Conservation (phyloP, 2,113 vertebrate species). For the Oreochromis aureus region DNA sequence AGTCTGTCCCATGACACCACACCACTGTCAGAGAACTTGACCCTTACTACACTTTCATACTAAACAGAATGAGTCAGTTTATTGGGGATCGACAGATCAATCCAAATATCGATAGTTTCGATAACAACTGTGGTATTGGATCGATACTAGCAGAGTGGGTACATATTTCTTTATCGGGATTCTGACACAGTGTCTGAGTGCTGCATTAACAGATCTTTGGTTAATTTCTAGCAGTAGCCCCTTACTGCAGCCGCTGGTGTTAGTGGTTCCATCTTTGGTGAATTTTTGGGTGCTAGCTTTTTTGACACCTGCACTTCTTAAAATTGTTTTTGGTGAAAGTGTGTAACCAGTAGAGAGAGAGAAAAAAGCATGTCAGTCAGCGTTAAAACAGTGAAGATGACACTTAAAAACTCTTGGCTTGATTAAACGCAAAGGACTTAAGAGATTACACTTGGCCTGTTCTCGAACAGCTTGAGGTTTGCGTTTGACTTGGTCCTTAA, state of each 20-base stretch:
- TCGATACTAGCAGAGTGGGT: fast-evolving
- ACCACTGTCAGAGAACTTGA: not conserved
- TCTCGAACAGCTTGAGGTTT: not conserved
- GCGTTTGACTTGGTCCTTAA: not conserved
- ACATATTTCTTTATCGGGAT: not conserved
- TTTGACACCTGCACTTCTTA: not conserved
- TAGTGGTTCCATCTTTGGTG: not conserved
- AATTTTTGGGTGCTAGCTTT: not conserved
- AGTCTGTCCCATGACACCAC: not conserved
- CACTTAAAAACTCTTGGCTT: not conserved
- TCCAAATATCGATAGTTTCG: not conserved
- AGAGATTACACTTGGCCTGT: not conserved
- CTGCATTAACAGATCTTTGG: not conserved
- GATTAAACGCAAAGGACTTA: not conserved
- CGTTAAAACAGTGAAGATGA: not conserved
- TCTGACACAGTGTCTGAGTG: not conserved
- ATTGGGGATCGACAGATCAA: not conserved
- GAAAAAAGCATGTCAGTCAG: not conserved
- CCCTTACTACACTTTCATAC: not conserved
- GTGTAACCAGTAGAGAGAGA: not conserved
- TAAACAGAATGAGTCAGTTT: not conserved
- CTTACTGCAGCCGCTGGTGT: not conserved
- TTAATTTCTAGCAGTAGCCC: not conserved
- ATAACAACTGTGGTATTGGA: not conserved
- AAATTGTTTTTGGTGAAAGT: not conserved